phyloP scores from a whole-genome alignment of 1,140 invertebrate species.

The Halotydeus destructor region DNA sequence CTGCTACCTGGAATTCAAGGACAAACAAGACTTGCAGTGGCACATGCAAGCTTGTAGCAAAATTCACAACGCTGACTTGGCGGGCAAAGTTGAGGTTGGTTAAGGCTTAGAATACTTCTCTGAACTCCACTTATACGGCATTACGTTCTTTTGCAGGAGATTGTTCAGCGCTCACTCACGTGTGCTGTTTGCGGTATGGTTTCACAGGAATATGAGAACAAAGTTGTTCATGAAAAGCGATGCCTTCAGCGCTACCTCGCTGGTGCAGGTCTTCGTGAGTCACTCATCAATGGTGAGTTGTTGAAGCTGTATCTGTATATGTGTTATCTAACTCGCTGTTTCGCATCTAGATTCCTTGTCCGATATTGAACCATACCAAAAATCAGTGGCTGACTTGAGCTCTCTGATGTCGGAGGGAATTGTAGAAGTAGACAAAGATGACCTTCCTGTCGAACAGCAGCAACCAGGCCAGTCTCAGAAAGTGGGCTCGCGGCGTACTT shows the following conservation, averaged over 20 bases:
- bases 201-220: background rate
- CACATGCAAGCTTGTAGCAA: conserved; percentile 7
- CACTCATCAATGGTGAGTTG: background rate
- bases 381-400: background rate
- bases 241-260: conserved; percentile 1
- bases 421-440: background rate
- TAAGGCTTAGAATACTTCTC: background rate
- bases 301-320: background rate
- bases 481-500: background rate
- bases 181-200: conserved; percentile 6
- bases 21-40: conserved; percentile 16
- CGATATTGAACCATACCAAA: background rate
- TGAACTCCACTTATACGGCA: background rate
- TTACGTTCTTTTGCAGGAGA: background rate
- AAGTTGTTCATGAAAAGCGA: conserved; percentile 1
- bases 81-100: conserved; percentile 1
- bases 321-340: background rate
- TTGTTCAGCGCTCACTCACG: background rate
- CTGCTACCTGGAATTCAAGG: conserved; percentile 21
- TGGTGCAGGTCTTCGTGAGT: background rate
- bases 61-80: conserved; percentile 2
- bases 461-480: background rate
- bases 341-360: conserved; percentile 1
- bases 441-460: background rate
- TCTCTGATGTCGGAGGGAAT: conserved; percentile 1